Percentiles rank a stretch among this genome's conserved stretches.
These are phyloP conservation scores for Spilosoma lubricipeda DNA, from an alignment of 2,888 invertebrate genomes.

Conservation along the genomic window DNA sequence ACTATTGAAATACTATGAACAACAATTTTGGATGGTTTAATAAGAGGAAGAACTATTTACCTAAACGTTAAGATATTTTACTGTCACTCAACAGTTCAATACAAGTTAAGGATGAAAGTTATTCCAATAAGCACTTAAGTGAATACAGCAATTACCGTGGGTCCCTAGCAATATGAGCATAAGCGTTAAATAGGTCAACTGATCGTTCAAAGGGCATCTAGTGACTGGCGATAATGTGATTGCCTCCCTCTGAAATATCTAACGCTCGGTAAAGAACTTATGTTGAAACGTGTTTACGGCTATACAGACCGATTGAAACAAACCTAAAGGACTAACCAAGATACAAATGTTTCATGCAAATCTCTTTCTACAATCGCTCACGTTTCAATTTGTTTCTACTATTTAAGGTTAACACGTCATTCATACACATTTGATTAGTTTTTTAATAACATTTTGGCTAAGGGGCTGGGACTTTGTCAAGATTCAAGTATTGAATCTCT, in stretches of 20 bases:
- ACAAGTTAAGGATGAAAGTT: neutral
- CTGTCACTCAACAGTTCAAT: neutral
- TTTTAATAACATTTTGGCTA: too few species aligned
- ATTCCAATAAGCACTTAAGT: neutral
- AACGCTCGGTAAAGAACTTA: slow-evolving; percentile 10
- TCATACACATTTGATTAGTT: too few species aligned
- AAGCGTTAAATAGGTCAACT: slow-evolving; percentile 44
- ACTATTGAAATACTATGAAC: neutral
- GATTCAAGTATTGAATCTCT: too few species aligned
- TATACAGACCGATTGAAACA: too few species aligned
- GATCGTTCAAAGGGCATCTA: slow-evolving; percentile 26
- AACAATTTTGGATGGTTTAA: neutral
- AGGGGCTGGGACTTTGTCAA: too few species aligned
- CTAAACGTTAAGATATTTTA: neutral
- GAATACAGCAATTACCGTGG: slow-evolving; percentile 16
- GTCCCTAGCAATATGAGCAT: slow-evolving; percentile 5
- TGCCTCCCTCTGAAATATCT: slow-evolving; percentile 21
- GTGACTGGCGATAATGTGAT: slow-evolving; percentile 31
- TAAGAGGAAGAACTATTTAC: neutral
- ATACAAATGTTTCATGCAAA: too few species aligned
- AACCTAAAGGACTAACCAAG: too few species aligned
- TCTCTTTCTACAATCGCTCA: too few species aligned
- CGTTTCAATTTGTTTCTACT: too few species aligned
- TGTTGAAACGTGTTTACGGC: slow-evolving; percentile 11
- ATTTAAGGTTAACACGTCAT: too few species aligned